Evolutionary conservation across 2,888 invertebrate species (phyloP), one percentile per base, ranked within the genome.

Genomic region (Vannuccia rotundouncinata): DNA sequence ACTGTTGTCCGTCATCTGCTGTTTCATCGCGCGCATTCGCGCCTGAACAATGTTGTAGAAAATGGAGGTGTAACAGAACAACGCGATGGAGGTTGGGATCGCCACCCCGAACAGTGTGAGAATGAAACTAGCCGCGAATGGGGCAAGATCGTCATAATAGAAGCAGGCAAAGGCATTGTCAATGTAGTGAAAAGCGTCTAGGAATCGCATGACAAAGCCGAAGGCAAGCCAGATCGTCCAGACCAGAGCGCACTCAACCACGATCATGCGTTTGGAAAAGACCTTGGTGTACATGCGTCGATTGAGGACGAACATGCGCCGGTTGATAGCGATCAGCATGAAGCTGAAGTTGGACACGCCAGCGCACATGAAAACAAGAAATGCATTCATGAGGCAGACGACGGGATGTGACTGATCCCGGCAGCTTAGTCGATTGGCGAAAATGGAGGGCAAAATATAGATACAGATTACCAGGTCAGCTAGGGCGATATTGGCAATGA

Each of bases 271-370:
- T 0, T 29, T 29, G 10, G 80, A 80, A 66, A 80, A 80, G 25
- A 80, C 27, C 1, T 29, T 5, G 17, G 28, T 59, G 29, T 80
- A 80, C 28, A 2, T 60, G 17, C 22, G 27, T 28, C 79, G 27
- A 28, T 80, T 17, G n/a, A 80, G 60, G 30, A 80, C 79, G 29
- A 78, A 80, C 29, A 80, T 30, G 2, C 79, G 59, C n/a, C 80
- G 80, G 60, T 78, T 80, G 0, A 80, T 78, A 1, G 80, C 80
- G 13, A 80, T 80, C 59, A 80, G 17, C 80, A 80, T 80, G 79
- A 80, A 80, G 28, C 29, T 80, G 59, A 80, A 80, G 73, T 80
- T 80, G 2, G 80, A 59, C n/a, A 80, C 80, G 13, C 80, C 80
- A 17, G 80, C 79, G 28, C 78, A 78, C 45, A 60, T 29, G 29